Percentiles rank a stretch among this genome's conserved stretches.
These are phyloP conservation scores for Eulemur albifrons DNA, from an alignment of 2,797 vertebrate species.

Conservation along the genomic window DNA sequence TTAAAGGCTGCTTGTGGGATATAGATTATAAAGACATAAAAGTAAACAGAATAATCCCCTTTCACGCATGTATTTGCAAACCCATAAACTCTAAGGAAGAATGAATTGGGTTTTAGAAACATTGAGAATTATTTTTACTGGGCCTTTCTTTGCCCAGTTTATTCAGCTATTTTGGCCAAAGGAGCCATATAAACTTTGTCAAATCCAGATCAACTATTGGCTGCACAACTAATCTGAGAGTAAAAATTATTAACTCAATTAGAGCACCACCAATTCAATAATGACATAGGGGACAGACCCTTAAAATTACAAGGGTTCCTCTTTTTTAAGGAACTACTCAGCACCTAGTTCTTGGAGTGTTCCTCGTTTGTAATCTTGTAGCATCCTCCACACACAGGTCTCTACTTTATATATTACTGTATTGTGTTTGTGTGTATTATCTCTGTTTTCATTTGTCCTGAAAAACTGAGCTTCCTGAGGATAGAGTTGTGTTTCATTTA, in stretches of 20 bases:
- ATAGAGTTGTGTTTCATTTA: background rate
- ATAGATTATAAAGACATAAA: constrained; percentile 64
- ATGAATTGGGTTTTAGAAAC: constrained; percentile 50
- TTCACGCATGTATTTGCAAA: constrained; percentile 61
- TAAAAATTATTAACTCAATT: constrained; percentile 23
- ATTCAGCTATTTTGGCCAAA: constrained; percentile 1
- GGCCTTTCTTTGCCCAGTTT: constrained; percentile 10
- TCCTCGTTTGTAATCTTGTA: background rate
- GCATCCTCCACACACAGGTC: background rate
- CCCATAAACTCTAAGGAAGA: constrained; percentile 43
- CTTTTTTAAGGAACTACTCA: background rate
- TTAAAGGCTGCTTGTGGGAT: constrained; percentile 42
- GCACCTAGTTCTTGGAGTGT: background rate
- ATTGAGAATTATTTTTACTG: background rate
- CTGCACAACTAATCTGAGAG: background rate
- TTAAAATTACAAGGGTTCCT: background rate
- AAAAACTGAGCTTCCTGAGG: background rate
- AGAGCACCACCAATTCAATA: background rate
- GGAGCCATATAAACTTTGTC: background rate
- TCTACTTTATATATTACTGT: background rate
- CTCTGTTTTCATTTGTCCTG: background rate
- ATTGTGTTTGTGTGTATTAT: background rate
- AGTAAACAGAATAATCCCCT: constrained; percentile 58
- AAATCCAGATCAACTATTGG: constrained; percentile 16
- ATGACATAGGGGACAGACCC: background rate